Evolutionary conservation across 2,113 vertebrate species (phyloP), one percentile per base, ranked within the genome.

Genomic region (Acrocephalus arundinaceus): DNA sequence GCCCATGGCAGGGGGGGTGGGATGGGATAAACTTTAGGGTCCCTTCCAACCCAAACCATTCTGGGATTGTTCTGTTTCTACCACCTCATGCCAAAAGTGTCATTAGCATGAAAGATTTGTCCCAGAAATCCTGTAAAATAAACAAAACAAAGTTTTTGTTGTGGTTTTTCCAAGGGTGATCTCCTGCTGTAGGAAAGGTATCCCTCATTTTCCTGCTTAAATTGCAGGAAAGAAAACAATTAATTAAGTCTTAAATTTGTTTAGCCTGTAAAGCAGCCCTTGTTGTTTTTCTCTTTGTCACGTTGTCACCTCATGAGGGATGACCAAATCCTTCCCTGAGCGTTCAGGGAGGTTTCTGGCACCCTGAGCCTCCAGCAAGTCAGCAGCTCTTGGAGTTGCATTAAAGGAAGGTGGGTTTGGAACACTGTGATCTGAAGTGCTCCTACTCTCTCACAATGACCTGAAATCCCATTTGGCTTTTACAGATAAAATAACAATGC

Each of bases 21-120:
- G 0, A 13, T 3, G 3, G 7, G 39, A 21, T 82, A 1, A 15
- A 0, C 20, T 62, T 75, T 11, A 25, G 16, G 13, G 28, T 61
- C 11, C 7, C 41, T 87, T 25, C 48, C 9, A 4, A 7, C 24
- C 30, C 14, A 48, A 3, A 4, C 21, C 41, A 13, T 23, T 62
- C 11, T 62, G 30, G n/a, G 21, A 15, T 83, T 68, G 13, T n/a
- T 82, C 24, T 61, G 16, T 21, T 75, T 76, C 46, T 84, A 5
- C 55, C 8, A 20, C 39, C 37, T 78, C 3, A 1, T 67, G 46
- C 27, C 43, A 61, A 4, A 67, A 52, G 15, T 57, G 15, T 21
- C 7, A 30, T 43, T 46, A 51, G n/a, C 31, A 20, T 10, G 10
- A 27, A 55, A 35, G 11, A 5, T 5, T 65, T 66, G 25, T 46